These are phyloP conservation scores for Fistularia commersonii DNA, from an alignment of 2,797 vertebrate genomes.

Conservation along the genomic window DNA sequence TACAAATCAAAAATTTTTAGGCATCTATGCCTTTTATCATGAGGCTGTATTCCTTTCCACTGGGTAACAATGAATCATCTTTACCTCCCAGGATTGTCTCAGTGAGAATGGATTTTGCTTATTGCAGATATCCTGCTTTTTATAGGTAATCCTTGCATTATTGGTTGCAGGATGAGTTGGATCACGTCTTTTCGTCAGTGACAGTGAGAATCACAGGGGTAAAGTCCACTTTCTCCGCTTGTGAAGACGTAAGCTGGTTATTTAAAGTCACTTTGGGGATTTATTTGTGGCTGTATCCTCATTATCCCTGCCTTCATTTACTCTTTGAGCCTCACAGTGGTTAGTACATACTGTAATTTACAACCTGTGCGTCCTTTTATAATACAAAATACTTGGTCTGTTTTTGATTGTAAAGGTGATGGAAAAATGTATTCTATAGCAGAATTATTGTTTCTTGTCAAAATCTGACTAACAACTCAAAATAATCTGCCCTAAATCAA, in stretches of 20 bases:
- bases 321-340: conserved; percentile 43
- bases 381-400: too few species aligned
- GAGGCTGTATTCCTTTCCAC: conserved; percentile 24
- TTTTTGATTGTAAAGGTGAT: too few species aligned
- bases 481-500: too few species aligned
- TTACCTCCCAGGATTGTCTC: conserved; percentile 35
- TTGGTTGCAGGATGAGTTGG: conserved; percentile 33
- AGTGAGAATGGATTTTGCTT: conserved; percentile 32
- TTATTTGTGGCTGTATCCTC: conserved; percentile 55
- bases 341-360: conserved; percentile 9
- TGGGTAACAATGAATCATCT: conserved; percentile 37
- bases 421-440: too few species aligned
- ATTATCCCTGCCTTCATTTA: conserved; percentile 56
- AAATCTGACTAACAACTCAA: too few species aligned
- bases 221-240: conserved; percentile 58
- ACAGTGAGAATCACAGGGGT: conserved; percentile 35
- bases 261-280: conserved; percentile 63
- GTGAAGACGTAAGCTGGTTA: conserved; percentile 63
- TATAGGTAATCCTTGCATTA: conserved; percentile 55
- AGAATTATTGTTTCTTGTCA: too few species aligned
- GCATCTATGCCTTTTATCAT: conserved; percentile 33
- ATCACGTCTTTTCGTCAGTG: conserved; percentile 28
- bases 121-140: conserved; percentile 47
- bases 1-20: conserved; percentile 27
- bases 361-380: too few species aligned